Conservation (phyloP, 1,140 invertebrate species). For the Saccostrea cuccullata region DNA sequence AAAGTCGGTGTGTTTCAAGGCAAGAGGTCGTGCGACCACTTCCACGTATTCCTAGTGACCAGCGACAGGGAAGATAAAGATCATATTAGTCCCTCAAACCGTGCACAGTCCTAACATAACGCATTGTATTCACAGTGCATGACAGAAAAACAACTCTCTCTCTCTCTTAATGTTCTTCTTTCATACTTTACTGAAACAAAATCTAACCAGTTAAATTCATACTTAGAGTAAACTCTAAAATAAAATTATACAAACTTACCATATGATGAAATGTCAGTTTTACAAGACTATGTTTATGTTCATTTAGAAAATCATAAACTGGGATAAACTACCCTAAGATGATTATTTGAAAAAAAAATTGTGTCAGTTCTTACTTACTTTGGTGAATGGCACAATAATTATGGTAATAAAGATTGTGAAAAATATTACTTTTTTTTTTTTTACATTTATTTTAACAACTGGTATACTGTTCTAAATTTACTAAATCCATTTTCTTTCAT, state of each 20-base stretch:
- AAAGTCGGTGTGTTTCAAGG: conserved; percentile 69
- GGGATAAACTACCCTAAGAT: no score
- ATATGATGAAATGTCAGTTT: neutral
- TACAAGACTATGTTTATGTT: no score
- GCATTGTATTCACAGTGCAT: neutral
- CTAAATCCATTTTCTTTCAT: neutral
- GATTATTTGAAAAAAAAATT: no score
- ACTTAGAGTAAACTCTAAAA: neutral
- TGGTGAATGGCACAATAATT: no score
- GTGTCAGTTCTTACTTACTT: no score
- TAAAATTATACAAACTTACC: neutral
- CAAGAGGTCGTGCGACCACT: conserved; percentile 77
- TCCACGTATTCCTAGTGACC: conserved; percentile 76
- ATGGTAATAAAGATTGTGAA: no score
- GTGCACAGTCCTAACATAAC: neutral
- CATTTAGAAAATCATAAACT: no score
- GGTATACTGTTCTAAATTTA: neutral
- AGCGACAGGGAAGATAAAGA: neutral
- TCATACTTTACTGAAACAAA: neutral
- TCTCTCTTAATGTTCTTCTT: neutral
- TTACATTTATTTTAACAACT: neutral
- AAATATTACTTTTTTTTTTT: neutral
- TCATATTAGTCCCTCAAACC: conserved; percentile 2
- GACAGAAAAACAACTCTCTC: neutral
- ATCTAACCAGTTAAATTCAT: neutral